A percentile compares a stretch with the other conserved stretches of the same genome.
phyloP scores from a whole-genome alignment of 2,888 invertebrate species.

The Agrotis segetum region DNA sequence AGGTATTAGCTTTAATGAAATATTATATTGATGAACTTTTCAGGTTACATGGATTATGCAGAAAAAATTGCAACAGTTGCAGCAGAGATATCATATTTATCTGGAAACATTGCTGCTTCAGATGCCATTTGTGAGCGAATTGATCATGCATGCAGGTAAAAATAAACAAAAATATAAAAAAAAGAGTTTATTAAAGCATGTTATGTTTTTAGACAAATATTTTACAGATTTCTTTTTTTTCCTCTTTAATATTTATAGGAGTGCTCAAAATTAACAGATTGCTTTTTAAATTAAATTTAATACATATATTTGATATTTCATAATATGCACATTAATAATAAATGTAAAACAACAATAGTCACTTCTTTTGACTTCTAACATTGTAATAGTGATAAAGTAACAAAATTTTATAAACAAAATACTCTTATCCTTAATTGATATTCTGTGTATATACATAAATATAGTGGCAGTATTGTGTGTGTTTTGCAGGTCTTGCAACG shows the following conservation, averaged over 20 bases:
- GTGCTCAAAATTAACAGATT: constrained; percentile 70
- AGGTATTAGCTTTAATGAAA: background rate
- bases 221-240: constrained; percentile 64
- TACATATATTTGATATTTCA: constrained; percentile 62
- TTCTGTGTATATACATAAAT: constrained; percentile 63
- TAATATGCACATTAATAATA: constrained; percentile 66
- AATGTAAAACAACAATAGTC: constrained; percentile 78
- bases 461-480: constrained; percentile 60
- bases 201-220: constrained; percentile 68
- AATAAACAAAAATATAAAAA: constrained; percentile 59
- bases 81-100: constrained; percentile 89
- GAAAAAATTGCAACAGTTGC: constrained; percentile 89
- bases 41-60: constrained; percentile 91
- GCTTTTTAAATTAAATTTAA: constrained; percentile 63
- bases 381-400: constrained; percentile 77
- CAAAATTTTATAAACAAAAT: constrained; percentile 75
- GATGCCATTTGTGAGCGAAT: constrained; percentile 90
- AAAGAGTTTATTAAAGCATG: constrained; percentile 78
- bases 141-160: constrained; percentile 86
- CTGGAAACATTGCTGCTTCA: constrained; percentile 89
- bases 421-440: constrained; percentile 68
- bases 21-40: background rate
- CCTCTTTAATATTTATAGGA: constrained; percentile 48
- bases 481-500: constrained; percentile 80
- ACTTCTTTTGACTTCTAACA: constrained; percentile 79